Base-by-base conservation (phyloP, 2,113 vertebrate species). In the Clarias batrachus region DNA sequence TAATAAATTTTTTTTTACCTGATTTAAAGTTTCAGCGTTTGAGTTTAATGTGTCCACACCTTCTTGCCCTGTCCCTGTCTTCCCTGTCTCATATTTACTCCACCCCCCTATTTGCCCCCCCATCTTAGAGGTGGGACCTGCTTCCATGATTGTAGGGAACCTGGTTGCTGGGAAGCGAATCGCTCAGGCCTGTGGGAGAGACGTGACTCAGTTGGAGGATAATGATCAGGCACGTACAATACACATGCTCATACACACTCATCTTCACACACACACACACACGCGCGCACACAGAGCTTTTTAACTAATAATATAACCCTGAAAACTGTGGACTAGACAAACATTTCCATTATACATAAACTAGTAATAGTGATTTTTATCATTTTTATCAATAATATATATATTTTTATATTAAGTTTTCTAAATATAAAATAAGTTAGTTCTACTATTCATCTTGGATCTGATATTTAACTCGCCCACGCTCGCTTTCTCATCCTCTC, bases 71-170 rank as follows among this genome's bases (percentile, higher is more conserved):
- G 11, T 21, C 7, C 25, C 41, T 68, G 13, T 27, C 21, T 27
- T 27, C 9, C 41, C 48, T 54, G 5, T 62, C n/a, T 8, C 54
- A 23, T 83, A 13, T 60, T 0, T 80, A 21, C 81, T 52, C 62
- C 4, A 9, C 41, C 62, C 63, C 62, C 63, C 14, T 56, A 14
- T 83, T 60, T 82, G 81, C n/a, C 25, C 14, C 14, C 65, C 66
- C 41, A 27, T 81, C 25, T 80, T 92, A 99, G 98, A 98, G 91
- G 97, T 98, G 27, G 97, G 97, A 54, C 98, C 98, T 68, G 98
- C 98, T 16, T 99, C 98, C 0, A 98, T 99, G 98, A 96, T 99
- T 48, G 97, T 99, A 37, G 98, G 98, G 30, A 99, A 98, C 92
- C 94, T 99, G 33, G 96, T 99, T 87, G 97, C 98, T 16, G 98